phyloP scores from a whole-genome alignment of 2,888 invertebrate species.

The Noctua janthina region DNA sequence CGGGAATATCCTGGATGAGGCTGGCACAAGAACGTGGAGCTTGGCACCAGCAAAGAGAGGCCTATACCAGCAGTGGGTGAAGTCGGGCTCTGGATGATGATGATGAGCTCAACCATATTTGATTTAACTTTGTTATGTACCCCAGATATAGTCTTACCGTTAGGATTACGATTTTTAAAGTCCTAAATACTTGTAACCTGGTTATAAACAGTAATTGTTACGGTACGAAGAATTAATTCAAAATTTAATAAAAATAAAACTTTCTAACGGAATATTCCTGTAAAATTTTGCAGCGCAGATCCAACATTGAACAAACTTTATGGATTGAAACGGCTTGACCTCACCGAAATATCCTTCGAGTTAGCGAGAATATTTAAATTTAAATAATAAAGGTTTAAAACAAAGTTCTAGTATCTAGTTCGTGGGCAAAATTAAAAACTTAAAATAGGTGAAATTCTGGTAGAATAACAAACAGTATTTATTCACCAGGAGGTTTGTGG shows the following conservation, averaged over 20 bases:
- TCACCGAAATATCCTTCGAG: neutral
- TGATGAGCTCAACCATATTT: too few species aligned
- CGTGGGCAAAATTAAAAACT: neutral
- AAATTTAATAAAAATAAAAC: neutral
- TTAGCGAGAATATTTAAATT: conserved; percentile 6
- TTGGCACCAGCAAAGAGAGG: too few species aligned
- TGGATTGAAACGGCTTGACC: neutral
- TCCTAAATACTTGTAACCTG: too few species aligned
- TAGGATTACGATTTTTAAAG: too few species aligned
- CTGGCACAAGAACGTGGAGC: too few species aligned
- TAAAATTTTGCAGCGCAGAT: neutral
- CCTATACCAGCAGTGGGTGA: too few species aligned
- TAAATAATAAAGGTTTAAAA: neutral
- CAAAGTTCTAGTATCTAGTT: neutral
- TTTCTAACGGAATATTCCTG: neutral
- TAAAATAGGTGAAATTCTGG: neutral
- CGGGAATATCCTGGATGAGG: too few species aligned
- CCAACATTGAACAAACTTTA: neutral
- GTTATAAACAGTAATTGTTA: too few species aligned
- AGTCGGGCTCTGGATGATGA: too few species aligned
- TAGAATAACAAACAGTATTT: too few species aligned
- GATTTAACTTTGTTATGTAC: too few species aligned
- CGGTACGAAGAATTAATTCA: neutral
- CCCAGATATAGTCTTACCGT: too few species aligned
- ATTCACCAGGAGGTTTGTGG: neutral